Evolutionary conservation across 2,113 vertebrate genomes (phyloP), one percentile per base, ranked within the genome.

Genomic region (Lasiurus cinereus): DNA sequence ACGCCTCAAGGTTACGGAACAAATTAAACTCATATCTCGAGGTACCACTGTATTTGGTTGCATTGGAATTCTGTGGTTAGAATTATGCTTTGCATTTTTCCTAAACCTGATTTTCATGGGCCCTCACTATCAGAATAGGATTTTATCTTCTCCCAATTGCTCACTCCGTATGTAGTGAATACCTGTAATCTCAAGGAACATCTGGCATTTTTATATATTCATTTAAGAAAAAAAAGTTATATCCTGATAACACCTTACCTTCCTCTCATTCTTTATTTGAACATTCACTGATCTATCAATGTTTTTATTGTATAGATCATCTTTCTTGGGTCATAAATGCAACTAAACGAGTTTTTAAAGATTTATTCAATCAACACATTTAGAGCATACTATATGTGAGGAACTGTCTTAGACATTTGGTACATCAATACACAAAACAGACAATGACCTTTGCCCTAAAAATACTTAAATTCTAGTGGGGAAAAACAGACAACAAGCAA

Each of bases 221-320:
- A 56, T 77, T 85, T 73, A 95, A 90, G 18, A 31, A 83, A 88
- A 90, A 62, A 64, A 29, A 14, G 5, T 56, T 90, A n/a, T 66
- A 50, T 39, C 24, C 13, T 59, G 36, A 27, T 29, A 62, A 72
- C 88, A 64, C 0, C 16, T 93, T 91, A 50, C 64, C 39, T 80
- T 62, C 29, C 56, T 84, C 18, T 92, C 50, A 69, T 66, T 84
- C 27, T 9, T 1, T 10, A 5, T 56, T 76, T 6, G 48, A 90
- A n/a, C 2, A 83, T 43, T 96, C 59, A 66, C 12, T 62, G 11
- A 80, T 36, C 5, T 83, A 39, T 50, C 21, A 15, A 48, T 73
- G 54, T 43, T 1, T 73, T 72, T 6, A 69, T 31, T 18, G 56
- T 64, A 84, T 78, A 18, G 39, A 79, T 76, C 4, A 79, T 12